phyloP scores from a whole-genome alignment of 2,113 vertebrate species.

The Patagioenas fasciata region DNA sequence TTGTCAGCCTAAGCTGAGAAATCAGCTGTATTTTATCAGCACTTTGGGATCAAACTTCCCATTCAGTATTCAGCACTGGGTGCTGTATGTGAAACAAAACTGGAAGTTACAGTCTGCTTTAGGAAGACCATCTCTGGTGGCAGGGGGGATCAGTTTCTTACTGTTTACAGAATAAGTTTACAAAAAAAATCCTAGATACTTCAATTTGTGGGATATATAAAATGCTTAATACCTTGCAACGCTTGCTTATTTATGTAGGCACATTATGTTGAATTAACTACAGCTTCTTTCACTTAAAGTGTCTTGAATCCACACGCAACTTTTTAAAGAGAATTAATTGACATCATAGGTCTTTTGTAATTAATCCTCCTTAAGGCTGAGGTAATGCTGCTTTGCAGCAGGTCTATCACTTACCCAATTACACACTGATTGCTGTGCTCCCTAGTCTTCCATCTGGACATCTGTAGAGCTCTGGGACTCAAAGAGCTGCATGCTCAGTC shows the following conservation, averaged over 20 bases:
- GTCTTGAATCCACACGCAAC: neutral
- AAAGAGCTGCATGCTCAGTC: constrained; percentile 29
- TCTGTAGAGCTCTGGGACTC: constrained; percentile 51
- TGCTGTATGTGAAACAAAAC: neutral
- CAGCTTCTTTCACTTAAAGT: constrained; percentile 29
- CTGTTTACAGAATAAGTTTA: neutral
- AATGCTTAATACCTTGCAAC: neutral
- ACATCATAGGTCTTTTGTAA: constrained; percentile 50
- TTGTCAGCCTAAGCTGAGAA: constrained; percentile 37
- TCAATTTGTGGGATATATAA: neutral
- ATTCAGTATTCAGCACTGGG: constrained; percentile 19
- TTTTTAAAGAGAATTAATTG: constrained; percentile 64
- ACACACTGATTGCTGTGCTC: constrained; percentile 42
- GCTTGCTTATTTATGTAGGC: neutral
- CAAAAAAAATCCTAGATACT: neutral
- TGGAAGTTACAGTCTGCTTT: neutral
- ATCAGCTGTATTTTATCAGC: constrained; percentile 43
- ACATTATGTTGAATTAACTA: constrained; percentile 15
- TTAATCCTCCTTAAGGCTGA: constrained; percentile 62
- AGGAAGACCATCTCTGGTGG: neutral
- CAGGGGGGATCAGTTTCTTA: neutral
- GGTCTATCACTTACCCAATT: constrained; percentile 65
- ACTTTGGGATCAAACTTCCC: constrained; percentile 28
- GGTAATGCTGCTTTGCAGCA: constrained; percentile 59
- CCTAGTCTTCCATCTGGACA: constrained; percentile 57